phyloP scores from a whole-genome alignment of 2,888 invertebrate genomes.

The Lucinisca nassula region DNA sequence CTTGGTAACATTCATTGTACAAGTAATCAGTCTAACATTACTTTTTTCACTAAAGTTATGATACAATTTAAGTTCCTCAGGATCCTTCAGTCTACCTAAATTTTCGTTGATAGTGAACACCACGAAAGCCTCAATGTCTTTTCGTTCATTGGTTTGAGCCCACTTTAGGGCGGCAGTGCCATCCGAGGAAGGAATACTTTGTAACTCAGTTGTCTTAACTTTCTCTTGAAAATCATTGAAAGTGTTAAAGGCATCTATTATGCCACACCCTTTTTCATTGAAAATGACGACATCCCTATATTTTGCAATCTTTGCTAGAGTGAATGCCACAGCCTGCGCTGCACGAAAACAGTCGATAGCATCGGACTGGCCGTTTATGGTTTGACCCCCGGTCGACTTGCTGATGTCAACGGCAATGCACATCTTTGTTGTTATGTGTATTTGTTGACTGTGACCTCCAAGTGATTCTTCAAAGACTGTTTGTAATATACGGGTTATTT shows the following conservation, averaged over 20 bases:
- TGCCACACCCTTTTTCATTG: not conserved
- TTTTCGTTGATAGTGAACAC: not conserved
- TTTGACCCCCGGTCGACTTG: not conserved
- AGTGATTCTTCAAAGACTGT: not conserved
- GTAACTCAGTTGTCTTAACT: not conserved
- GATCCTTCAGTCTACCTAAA: not conserved
- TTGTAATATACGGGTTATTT: not conserved
- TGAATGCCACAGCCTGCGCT: not conserved
- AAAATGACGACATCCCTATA: not conserved
- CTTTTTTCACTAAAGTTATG: not conserved
- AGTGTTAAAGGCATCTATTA: not conserved
- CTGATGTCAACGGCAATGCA: not conserved
- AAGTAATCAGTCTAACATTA: not conserved
- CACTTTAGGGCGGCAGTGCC: not conserved
- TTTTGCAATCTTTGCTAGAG: not conserved
- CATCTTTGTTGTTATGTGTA: not conserved
- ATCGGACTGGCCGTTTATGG: not conserved
- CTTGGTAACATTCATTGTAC: not conserved
- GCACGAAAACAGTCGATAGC: not conserved
- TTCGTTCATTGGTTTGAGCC: not conserved
- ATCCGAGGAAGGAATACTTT: not conserved
- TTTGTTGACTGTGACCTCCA: not conserved
- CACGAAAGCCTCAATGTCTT: not conserved
- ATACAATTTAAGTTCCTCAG: not conserved
- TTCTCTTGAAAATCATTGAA: not conserved